Conservation (phyloP, 2,888 invertebrate genomes). For the Drosophila yooni region DNA sequence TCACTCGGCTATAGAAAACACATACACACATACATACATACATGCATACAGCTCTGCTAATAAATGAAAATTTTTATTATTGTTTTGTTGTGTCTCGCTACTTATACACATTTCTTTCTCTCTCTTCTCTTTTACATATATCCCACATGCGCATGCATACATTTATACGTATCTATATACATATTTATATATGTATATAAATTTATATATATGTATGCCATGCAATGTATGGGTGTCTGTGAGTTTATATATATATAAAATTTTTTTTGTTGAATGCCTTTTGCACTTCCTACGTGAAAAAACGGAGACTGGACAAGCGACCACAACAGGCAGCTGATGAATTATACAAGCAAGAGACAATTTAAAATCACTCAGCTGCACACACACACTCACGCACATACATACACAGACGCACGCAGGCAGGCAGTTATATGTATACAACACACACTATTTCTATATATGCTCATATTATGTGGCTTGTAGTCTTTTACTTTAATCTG, state of each 20-base stretch:
- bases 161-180: slow-evolving; percentile 5
- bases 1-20: slow-evolving; percentile 22
- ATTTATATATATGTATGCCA: neutral
- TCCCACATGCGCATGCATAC: slow-evolving; percentile 52
- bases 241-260: slow-evolving; percentile 7
- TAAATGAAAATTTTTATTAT: slow-evolving; percentile 22
- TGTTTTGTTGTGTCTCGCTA: slow-evolving; percentile 28
- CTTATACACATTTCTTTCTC: slow-evolving; percentile 21
- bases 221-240: slow-evolving; percentile 1
- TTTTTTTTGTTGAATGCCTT: slow-evolving; percentile 14
- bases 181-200: neutral
- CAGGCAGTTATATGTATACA: slow-evolving; percentile 3
- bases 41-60: slow-evolving; percentile 13
- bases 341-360: slow-evolving; percentile 42
- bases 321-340: slow-evolving; percentile 51
- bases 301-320: slow-evolving; percentile 30
- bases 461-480: slow-evolving; percentile 44
- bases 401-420: slow-evolving; percentile 2
- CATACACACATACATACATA: neutral
- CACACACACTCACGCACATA: slow-evolving; percentile 22
- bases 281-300: slow-evolving; percentile 54
- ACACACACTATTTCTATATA: slow-evolving; percentile 46
- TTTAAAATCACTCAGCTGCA: slow-evolving; percentile 55
- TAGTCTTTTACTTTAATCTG: slow-evolving; percentile 32
- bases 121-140: slow-evolving; percentile 13